These are phyloP conservation scores for Drosophila melanogaster DNA, from an alignment of 1,140 invertebrate species.

Conservation along the genomic window DNA sequence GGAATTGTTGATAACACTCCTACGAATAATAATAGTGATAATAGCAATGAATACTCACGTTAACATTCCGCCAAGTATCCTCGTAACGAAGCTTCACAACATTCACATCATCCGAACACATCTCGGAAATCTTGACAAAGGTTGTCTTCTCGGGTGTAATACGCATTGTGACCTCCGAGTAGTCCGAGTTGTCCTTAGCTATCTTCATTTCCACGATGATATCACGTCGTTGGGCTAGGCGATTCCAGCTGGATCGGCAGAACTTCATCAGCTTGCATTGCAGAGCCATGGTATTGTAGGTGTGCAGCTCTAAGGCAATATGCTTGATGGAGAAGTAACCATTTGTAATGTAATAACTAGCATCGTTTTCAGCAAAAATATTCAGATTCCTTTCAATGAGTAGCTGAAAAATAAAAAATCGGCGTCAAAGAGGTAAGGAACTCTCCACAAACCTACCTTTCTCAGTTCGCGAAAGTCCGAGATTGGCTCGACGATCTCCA, in stretches of 20 bases:
- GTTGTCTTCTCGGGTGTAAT: conserved; percentile 60
- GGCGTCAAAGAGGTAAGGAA: neutral
- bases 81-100: conserved; percentile 52
- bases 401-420: conserved; percentile 14
- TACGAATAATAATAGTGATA: too few relatives aligned
- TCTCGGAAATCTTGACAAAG: conserved; percentile 70
- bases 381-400: conserved; percentile 62
- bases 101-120: conserved; percentile 66
- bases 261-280: conserved; percentile 72
- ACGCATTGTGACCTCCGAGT: conserved; percentile 37
- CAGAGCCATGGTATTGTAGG: conserved; percentile 67
- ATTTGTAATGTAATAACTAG: conserved; percentile 69
- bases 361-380: conserved; percentile 71
- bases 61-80: conserved; percentile 70
- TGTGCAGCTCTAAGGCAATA: conserved; percentile 65
- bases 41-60: conserved; percentile 30
- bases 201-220: conserved; percentile 60
- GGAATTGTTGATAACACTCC: too few relatives aligned
- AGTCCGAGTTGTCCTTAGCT: conserved; percentile 44
- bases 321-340: conserved; percentile 66
- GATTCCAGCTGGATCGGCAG: conserved; percentile 68
- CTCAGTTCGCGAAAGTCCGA: conserved; percentile 57
- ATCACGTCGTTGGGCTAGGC: conserved; percentile 62
- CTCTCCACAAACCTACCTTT: conserved; percentile 26
- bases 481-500: conserved; percentile 63